These are phyloP conservation scores for Numida meleagris DNA, from an alignment of 2,113 vertebrate species.

Conservation along the genomic window DNA sequence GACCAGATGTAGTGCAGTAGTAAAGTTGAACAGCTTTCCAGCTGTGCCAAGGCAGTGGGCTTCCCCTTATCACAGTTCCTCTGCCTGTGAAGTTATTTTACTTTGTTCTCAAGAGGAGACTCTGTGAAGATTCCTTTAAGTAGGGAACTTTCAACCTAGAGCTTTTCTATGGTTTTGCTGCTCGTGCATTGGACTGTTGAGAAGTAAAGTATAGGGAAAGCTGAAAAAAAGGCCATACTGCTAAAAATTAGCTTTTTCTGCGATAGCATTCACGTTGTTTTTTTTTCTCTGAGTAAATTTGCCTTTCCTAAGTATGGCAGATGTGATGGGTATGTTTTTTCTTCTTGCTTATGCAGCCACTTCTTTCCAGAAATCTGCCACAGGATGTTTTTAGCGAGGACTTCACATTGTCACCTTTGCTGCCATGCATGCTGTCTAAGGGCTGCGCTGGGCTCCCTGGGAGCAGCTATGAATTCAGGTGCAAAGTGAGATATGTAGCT, in stretches of 20 bases:
- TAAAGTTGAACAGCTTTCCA: neutral
- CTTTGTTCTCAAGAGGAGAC: neutral
- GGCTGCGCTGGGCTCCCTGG: neutral
- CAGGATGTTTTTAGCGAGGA: neutral
- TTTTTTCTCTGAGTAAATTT: neutral
- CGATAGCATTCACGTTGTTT: too few relatives aligned
- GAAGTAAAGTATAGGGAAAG: neutral
- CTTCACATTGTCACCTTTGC: neutral
- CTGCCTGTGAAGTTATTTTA: neutral
- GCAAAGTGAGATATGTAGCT: neutral
- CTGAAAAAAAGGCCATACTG: neutral
- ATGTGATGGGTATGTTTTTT: neutral
- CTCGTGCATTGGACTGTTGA: neutral
- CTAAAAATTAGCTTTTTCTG: neutral
- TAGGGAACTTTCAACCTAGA: neutral
- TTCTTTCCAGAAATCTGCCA: neutral
- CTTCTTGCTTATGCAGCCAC: neutral
- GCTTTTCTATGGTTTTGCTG: neutral
- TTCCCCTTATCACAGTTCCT: neutral
- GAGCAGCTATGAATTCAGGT: neutral
- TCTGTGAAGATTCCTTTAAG: neutral
- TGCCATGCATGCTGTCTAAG: neutral
- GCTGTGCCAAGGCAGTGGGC: neutral
- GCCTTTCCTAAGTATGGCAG: neutral
- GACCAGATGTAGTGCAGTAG: neutral